phyloP scores from a whole-genome alignment of 2,113 vertebrate species.

The Talpa occidentalis region DNA sequence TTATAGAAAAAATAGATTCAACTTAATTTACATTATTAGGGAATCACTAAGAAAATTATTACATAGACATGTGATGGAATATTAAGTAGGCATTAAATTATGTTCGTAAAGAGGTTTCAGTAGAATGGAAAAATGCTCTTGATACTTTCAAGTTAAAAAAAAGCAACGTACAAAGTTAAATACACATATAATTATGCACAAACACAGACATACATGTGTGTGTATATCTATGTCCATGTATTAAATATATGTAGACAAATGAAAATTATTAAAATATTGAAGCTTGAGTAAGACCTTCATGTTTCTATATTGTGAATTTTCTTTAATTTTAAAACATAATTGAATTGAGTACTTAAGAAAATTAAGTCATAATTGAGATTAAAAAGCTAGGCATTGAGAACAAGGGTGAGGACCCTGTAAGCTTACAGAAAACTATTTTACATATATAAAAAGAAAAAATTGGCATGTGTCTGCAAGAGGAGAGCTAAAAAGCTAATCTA shows the following conservation, averaged over 20 bases:
- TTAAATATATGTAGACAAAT: not conserved
- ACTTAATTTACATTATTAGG: constrained; percentile 72
- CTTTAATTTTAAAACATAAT: constrained; percentile 16
- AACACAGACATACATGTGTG: rapidly evolving
- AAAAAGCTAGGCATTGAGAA: constrained; percentile 14
- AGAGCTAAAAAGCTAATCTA: not conserved
- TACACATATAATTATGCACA: not conserved
- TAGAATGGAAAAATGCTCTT: constrained; percentile 34
- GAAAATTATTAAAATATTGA: constrained; percentile 45
- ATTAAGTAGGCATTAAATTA: constrained; percentile 66
- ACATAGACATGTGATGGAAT: constrained; percentile 54
- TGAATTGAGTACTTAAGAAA: constrained; percentile 40
- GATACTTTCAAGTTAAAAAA: constrained; percentile 47
- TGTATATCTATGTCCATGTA: not conserved
- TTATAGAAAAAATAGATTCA: constrained; percentile 66
- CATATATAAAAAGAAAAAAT: not conserved
- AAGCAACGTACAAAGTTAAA: constrained; percentile 6
- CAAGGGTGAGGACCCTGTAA: not conserved
- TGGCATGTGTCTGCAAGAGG: not conserved
- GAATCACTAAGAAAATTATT: constrained; percentile 67
- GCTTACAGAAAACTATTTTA: not conserved
- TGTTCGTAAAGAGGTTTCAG: constrained; percentile 59
- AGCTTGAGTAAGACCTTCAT: constrained; percentile 45
- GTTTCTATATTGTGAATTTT: not conserved
- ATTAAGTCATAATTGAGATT: constrained; percentile 15